Evolutionary conservation across 2,888 invertebrate species (phyloP), one percentile per base, ranked within the genome.

Genomic region (Timandra comae): DNA sequence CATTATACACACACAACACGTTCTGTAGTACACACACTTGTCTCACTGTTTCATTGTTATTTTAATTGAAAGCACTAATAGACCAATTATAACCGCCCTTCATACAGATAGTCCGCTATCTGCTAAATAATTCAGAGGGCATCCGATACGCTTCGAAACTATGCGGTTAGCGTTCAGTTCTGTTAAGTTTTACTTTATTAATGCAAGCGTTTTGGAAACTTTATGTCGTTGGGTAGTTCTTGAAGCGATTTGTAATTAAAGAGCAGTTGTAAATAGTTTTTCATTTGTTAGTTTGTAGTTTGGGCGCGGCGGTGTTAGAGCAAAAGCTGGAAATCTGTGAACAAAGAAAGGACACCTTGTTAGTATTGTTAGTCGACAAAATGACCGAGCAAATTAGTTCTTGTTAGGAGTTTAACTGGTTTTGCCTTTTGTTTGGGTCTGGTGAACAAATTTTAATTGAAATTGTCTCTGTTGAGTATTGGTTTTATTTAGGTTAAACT

Each of bases 331-430:
- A 41, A 55, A 78, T 73, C 84, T 85, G 84, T 52, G 78, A 58
- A 85, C 82, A 85, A 85, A 81, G 74, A 77, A 72, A 79, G 46
- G 49, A 46, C 43, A 62, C 34, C 30, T 58, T 68, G 80, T 84
- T 81, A 84, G 78, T 77, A 51, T 46, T 68, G 70, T 80, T 78
- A 81, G 75, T 66, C 36, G 59, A 44, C 36, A 43, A 38, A 16
- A 3, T 49, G 51, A 53, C 39, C 43, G 46, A 41, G 38, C 45
- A 41, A 59, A 67, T 69, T 69, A 68, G 68, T 70, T 52, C 45
- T 56, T 57, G 62, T 66, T 67, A 66, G 54, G 30, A 39, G 36
- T 34, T 34, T 39, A 43, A 41, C 35, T 43, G 27, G 27, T 41
- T 26, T 26, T 20, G 30, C 37, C 39, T 30, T 16, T 30, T 34